Evolutionary conservation across 2,113 vertebrate genomes (phyloP).

Genomic region (Ammodytes dubius): DNA sequence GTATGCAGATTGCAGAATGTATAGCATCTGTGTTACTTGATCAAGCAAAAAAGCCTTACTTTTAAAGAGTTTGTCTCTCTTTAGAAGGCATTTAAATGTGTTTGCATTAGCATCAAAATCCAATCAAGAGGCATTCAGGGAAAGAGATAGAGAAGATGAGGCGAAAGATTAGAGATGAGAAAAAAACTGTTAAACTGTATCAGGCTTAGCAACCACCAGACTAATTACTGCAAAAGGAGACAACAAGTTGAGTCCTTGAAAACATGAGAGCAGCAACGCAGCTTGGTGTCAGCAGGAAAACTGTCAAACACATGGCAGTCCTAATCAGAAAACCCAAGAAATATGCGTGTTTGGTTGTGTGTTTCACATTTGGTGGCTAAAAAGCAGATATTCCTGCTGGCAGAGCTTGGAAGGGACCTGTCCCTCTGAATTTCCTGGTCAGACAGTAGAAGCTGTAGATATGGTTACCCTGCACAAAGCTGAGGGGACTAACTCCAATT

Average conservation of each 20-base stretch:
- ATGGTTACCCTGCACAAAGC: slow-evolving; percentile 68
- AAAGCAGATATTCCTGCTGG: slow-evolving; percentile 73
- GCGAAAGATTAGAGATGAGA: background rate
- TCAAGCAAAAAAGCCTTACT: background rate
- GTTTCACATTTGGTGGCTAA: slow-evolving; percentile 65
- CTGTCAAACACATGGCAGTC: slow-evolving; percentile 58
- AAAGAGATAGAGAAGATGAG: background rate
- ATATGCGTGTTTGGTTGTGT: slow-evolving; percentile 49
- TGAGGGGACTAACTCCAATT: slow-evolving; percentile 73
- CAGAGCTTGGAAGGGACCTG: slow-evolving; percentile 72
- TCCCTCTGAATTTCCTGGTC: slow-evolving; percentile 80
- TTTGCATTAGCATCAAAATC: background rate
- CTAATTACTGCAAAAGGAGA: slow-evolving; percentile 14
- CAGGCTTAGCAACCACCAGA: background rate
- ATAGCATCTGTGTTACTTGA: background rate
- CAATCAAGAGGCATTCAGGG: no score
- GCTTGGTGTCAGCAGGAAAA: slow-evolving; percentile 38
- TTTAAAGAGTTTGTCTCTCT: background rate
- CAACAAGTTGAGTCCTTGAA: slow-evolving; percentile 2
- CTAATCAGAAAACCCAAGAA: slow-evolving; percentile 54
- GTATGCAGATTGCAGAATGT: background rate
- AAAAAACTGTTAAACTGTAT: background rate
- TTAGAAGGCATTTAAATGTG: background rate
- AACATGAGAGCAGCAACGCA: slow-evolving; percentile 9
- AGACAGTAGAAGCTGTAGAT: slow-evolving; percentile 67